A percentile compares a stretch with the other conserved stretches of the same genome.
These are phyloP conservation scores for Alcedo atthis DNA, from an alignment of 2,797 vertebrate genomes.

Conservation along the genomic window DNA sequence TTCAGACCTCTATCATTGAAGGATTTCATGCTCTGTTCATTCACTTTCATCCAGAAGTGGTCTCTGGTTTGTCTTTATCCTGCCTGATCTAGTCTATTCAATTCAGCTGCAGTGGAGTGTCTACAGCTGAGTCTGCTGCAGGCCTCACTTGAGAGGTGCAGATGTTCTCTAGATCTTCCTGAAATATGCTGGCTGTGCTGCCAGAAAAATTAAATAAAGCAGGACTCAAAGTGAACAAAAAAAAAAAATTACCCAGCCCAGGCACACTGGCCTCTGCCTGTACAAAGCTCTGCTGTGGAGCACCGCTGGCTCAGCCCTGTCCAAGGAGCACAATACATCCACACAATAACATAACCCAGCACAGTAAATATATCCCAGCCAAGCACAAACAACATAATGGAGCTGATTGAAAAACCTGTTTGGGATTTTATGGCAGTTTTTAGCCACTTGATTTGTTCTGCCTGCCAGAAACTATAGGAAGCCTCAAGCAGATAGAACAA, in stretches of 20 bases:
- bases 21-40: not conserved
- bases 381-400: not conserved
- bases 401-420: conserved; percentile 8
- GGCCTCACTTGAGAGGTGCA: not conserved
- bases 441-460: not conserved
- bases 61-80: not conserved
- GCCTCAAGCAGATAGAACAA: not conserved
- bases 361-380: not conserved
- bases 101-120: not conserved
- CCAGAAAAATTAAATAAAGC: not conserved
- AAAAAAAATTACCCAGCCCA: not conserved
- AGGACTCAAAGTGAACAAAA: not conserved
- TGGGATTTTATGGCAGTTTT: conserved; percentile 18
- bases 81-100: not conserved
- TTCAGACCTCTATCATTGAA: not conserved
- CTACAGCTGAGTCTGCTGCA: not conserved
- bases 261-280: not conserved
- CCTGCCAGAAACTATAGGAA: not conserved
- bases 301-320: not conserved
- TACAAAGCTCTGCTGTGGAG: not conserved
- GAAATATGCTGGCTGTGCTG: rapidly evolving
- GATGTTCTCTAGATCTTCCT: not conserved
- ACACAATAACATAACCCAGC: not conserved
- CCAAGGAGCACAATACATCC: not conserved
- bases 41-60: not conserved